These are phyloP conservation scores for Hystrix brachyura DNA, from an alignment of 2,113 vertebrate species.

Conservation along the genomic window DNA sequence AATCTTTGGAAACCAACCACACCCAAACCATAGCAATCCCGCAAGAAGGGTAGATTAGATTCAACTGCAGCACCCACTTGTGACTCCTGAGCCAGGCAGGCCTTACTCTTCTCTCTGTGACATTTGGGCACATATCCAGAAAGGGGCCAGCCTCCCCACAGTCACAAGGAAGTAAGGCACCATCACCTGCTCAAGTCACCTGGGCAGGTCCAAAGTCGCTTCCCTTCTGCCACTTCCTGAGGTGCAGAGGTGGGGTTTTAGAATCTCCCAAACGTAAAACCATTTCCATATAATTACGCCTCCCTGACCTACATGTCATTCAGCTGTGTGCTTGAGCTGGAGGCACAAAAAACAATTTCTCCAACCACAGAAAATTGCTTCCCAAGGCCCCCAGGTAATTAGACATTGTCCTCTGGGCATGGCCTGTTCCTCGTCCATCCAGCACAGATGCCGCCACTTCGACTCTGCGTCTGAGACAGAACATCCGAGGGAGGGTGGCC, in stretches of 20 bases:
- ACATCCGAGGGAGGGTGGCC: neutral
- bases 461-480: neutral
- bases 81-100: neutral
- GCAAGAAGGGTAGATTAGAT: neutral
- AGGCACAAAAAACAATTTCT: slow-evolving; percentile 74
- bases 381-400: slow-evolving; percentile 57
- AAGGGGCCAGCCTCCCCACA: neutral
- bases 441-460: neutral
- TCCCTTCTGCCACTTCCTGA: neutral
- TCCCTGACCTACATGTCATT: slow-evolving; percentile 76
- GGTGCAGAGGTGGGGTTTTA: neutral
- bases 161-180: neutral
- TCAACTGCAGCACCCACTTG: neutral
- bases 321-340: slow-evolving; percentile 42
- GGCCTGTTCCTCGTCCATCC: slow-evolving; percentile 13
- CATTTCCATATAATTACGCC: slow-evolving; percentile 72
- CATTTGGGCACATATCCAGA: neutral
- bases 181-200: neutral
- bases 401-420: slow-evolving; percentile 61
- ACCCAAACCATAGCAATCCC: neutral
- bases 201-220: neutral
- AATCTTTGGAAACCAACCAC: neutral
- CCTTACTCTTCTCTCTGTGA: neutral
- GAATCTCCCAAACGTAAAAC: slow-evolving; percentile 66
- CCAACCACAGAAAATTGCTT: slow-evolving; percentile 74